Percentiles rank a stretch among this genome's conserved stretches.
Evolutionary conservation across 2,113 vertebrate species (phyloP).

Genomic region (Megaceryle torquata): DNA sequence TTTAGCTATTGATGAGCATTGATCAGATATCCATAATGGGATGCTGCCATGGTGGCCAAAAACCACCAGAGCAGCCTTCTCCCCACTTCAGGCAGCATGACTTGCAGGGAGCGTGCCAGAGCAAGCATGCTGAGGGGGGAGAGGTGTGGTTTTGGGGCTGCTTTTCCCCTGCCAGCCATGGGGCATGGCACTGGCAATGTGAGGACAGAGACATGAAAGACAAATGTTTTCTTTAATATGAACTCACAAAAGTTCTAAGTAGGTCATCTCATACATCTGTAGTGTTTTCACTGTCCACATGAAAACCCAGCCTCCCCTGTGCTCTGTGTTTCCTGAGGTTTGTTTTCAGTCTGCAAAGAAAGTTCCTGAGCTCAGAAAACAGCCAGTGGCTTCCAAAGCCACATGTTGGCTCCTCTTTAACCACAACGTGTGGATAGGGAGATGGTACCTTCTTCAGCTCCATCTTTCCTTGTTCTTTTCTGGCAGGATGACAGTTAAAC

Average conservation of each 20-base stretch:
- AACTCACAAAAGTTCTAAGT: not conserved
- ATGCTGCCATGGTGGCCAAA: not conserved
- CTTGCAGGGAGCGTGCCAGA: not conserved
- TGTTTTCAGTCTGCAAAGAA: not conserved
- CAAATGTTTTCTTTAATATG: slow-evolving; percentile 8
- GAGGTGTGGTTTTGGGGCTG: not conserved
- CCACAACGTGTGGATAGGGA: not conserved
- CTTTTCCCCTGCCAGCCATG: not conserved
- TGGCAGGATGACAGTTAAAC: not conserved
- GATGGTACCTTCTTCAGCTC: not conserved
- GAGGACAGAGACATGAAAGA: not conserved
- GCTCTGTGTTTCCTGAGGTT: slow-evolving; percentile 18
- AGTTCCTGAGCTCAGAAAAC: slow-evolving; percentile 15
- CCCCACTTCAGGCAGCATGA: fast-evolving
- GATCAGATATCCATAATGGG: not conserved
- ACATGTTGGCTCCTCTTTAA: not conserved
- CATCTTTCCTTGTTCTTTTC: not conserved
- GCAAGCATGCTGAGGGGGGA: not conserved
- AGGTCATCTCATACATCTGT: slow-evolving; percentile 37
- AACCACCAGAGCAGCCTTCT: not conserved
- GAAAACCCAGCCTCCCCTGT: not conserved
- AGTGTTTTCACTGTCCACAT: not conserved
- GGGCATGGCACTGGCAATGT: not conserved
- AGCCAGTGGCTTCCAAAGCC: not conserved
- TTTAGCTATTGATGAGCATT: not conserved